Evolutionary conservation across 2,113 vertebrate species (phyloP).

Genomic region (Engystomops pustulosus): DNA sequence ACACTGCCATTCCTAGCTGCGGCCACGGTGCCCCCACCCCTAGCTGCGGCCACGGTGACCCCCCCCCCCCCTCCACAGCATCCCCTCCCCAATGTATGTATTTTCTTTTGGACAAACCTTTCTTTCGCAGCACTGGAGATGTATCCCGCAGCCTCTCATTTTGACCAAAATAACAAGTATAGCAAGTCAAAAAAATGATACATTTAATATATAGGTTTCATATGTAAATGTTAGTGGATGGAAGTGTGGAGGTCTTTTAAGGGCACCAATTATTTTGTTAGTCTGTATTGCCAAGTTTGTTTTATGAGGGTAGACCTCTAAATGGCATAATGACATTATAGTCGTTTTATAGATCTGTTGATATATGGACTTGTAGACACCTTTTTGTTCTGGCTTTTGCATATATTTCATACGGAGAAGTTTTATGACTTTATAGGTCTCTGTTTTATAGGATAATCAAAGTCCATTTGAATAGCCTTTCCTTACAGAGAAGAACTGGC

Average conservation of each 20-base stretch:
- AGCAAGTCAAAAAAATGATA: too few relatives aligned
- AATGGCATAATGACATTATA: not conserved
- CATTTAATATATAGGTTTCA: too few relatives aligned
- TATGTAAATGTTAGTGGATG: not conserved
- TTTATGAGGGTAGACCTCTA: not conserved
- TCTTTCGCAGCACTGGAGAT: too few relatives aligned
- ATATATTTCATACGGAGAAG: not conserved
- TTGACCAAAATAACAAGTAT: not conserved
- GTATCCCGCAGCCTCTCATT: not conserved
- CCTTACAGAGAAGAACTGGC: not conserved
- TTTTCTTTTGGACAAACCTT: not conserved
- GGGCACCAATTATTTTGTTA: not conserved
- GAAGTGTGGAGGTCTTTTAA: not conserved
- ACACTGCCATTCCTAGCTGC: too few relatives aligned
- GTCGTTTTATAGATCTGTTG: not conserved
- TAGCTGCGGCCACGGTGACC: too few relatives aligned
- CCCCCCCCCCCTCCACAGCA: too few relatives aligned
- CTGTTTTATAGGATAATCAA: conserved; percentile 15
- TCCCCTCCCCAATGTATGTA: too few relatives aligned
- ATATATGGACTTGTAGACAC: not conserved
- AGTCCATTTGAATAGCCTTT: conserved; percentile 21
- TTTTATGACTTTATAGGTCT: not conserved
- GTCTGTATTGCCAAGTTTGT: not conserved
- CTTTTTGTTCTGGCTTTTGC: not conserved
- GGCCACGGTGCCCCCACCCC: too few relatives aligned